Base-by-base conservation (phyloP, 1,140 invertebrate species). In the Harlomillsia oculata region DNA sequence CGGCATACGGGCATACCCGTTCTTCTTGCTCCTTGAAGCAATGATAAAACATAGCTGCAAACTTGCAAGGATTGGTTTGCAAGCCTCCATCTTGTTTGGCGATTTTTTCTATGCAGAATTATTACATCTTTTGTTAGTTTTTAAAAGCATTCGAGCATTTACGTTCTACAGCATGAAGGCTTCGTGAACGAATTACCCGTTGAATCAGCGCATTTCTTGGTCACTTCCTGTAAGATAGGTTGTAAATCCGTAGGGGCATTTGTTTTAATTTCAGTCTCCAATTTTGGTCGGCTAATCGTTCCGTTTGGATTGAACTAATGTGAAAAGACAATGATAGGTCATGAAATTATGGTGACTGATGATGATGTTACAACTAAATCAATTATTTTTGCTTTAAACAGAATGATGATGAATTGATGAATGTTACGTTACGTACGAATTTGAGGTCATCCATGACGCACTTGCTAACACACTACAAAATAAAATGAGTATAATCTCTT, bases 51-150 rank as follows among this genome's bases (percentile, higher is more conserved):
- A 50, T 56, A 8, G 45, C 45, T 25, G 28, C 40, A 21, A 29
- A 44, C 53, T 58, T 58, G 23, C 56, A 58, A 1, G 40, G 40
- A 14, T 25, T 46, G 28, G 20, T 50, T 13, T 36, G 28, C n/a
- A 9, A 13, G 18, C 36, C 43, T 16, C 25, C 20, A 23, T 26
- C 25, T 23, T 6, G 14, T 34, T 6, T 14, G 14, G 30, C 14
- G 30, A 8, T 14, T 34, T 6, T 34, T 8, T n/a, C n/a, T n/a
- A n/a, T n/a, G n/a, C n/a, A n/a, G n/a, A n/a, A n/a, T 25, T 2
- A 45, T 13, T 14, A 29, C 3, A 29, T 11, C 9, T 6, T 26
- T 3, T 26, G 4, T 16, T 46, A n/a, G 25, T 9, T 23, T 6
- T 4, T 3, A 5, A 18, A 34, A 6, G 2, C 21, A 23, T 36